Evolutionary conservation across 2,888 invertebrate species (phyloP).

Genomic region (Portevinia maculata): DNA sequence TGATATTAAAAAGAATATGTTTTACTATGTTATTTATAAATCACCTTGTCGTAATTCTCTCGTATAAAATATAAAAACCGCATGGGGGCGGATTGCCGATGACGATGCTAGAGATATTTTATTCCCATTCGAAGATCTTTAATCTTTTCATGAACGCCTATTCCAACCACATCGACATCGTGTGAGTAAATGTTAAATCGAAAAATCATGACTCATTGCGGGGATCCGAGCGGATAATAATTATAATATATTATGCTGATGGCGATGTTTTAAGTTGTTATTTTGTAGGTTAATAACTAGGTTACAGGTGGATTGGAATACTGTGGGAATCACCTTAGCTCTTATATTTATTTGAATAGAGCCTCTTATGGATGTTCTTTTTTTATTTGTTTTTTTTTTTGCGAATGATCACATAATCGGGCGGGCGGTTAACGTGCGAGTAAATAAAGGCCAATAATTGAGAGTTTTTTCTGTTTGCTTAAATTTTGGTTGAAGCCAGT

Average conservation of each 20-base stretch:
- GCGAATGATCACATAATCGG: constrained; percentile 30
- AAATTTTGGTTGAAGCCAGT: no score
- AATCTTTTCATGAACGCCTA: constrained; percentile 4
- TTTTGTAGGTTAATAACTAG: constrained; percentile 53
- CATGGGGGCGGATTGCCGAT: constrained; percentile 5
- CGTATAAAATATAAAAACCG: constrained; percentile 3
- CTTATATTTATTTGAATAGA: neutral
- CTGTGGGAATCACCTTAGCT: constrained; percentile 58
- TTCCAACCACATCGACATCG: neutral
- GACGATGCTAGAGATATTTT: neutral
- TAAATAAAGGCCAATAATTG: constrained; percentile 22
- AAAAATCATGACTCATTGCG: constrained; percentile 1
- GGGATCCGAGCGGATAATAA: constrained; percentile 24
- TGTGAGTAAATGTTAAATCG: constrained; percentile 3
- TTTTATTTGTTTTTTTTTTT: constrained; percentile 9
- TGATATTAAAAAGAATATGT: neutral
- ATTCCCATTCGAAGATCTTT: constrained; percentile 2
- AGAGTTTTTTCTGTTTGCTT: neutral
- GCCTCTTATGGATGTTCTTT: neutral
- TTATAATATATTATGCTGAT: constrained; percentile 26
- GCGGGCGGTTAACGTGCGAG: constrained; percentile 24
- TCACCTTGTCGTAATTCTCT: neutral
- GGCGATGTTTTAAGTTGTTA: neutral
- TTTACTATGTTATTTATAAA: neutral
- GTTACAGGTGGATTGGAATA: constrained; percentile 53